Evolutionary conservation across 2,797 vertebrate genomes (phyloP).

Genomic region (Sciurus vulgaris): DNA sequence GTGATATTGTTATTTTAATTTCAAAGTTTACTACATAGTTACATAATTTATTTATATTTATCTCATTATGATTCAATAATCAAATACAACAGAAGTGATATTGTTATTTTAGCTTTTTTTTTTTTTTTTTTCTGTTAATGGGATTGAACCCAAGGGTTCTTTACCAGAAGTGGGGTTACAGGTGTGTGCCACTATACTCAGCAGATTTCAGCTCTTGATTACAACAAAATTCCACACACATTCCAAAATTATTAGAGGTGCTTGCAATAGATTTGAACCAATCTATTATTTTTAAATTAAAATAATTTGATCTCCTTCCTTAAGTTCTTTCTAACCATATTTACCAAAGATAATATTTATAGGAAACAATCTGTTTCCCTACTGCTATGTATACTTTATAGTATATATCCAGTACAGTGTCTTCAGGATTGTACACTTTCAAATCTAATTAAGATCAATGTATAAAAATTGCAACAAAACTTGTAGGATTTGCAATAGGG

Average conservation of each 20-base stretch:
- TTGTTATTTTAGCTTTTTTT: not conserved
- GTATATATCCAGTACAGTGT: slow-evolving; percentile 13
- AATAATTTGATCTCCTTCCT: slow-evolving; percentile 16
- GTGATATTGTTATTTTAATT: not conserved
- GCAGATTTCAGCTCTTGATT: slow-evolving; percentile 45
- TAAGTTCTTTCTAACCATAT: slow-evolving; percentile 40
- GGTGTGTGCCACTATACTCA: not conserved
- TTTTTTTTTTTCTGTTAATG: too few species aligned
- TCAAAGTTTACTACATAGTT: not conserved
- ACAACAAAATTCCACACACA: not conserved
- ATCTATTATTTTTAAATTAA: slow-evolving; percentile 31
- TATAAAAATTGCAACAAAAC: slow-evolving; percentile 61
- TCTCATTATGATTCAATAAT: not conserved
- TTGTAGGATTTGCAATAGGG: slow-evolving; percentile 32
- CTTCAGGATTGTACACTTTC: slow-evolving; percentile 54
- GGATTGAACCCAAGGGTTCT: too few species aligned
- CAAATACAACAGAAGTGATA: slow-evolving; percentile 6
- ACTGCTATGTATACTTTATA: slow-evolving; percentile 63
- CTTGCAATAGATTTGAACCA: slow-evolving; percentile 9
- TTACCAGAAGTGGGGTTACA: too few species aligned
- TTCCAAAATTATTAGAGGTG: slow-evolving; percentile 7
- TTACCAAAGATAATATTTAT: slow-evolving; percentile 44
- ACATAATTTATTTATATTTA: slow-evolving; percentile 16
- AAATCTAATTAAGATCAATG: slow-evolving; percentile 59
- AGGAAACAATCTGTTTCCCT: slow-evolving; percentile 39